These are phyloP conservation scores for Lithobates sylvaticus DNA, from an alignment of 2,797 vertebrate genomes.

Conservation along the genomic window DNA sequence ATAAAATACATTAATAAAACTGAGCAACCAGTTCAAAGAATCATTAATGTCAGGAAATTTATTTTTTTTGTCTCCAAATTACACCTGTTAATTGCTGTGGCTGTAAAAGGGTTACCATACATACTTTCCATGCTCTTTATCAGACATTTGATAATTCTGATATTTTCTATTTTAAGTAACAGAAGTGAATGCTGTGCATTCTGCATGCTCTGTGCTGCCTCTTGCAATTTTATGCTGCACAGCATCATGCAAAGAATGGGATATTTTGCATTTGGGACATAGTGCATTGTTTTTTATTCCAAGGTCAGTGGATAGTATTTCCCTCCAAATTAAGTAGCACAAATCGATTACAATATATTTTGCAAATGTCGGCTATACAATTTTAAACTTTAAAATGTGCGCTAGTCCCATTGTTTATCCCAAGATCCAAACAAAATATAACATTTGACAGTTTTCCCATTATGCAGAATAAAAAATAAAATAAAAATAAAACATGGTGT, in stretches of 20 bases:
- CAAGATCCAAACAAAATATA: slow-evolving; percentile 81
- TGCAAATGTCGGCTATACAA: slow-evolving; percentile 7
- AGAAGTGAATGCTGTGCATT: slow-evolving; percentile 6
- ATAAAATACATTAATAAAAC: slow-evolving; percentile 19
- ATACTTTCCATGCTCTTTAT: not conserved
- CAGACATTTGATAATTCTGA: not conserved
- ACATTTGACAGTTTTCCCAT: slow-evolving; percentile 78
- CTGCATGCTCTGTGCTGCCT: slow-evolving; percentile 18
- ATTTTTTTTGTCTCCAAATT: not conserved
- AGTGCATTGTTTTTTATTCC: not conserved
- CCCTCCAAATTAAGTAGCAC: slow-evolving; percentile 9
- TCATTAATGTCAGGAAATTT: not conserved
- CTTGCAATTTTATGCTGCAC: not conserved
- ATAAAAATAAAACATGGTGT: slow-evolving; percentile 74
- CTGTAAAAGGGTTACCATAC: not conserved
- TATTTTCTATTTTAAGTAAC: not conserved
- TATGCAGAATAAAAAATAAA: slow-evolving; percentile 73
- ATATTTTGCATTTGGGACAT: not conserved
- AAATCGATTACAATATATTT: slow-evolving; percentile 6
- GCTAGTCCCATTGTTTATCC: slow-evolving; percentile 72
- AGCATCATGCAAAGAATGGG: slow-evolving; percentile 24
- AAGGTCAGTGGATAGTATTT: not conserved
- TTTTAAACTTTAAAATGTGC: slow-evolving; percentile 20
- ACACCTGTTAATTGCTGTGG: not conserved
- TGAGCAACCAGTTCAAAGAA: slow-evolving; percentile 15